phyloP scores from a whole-genome alignment of 1,140 invertebrate genomes.

The Ooceraea biroi region DNA sequence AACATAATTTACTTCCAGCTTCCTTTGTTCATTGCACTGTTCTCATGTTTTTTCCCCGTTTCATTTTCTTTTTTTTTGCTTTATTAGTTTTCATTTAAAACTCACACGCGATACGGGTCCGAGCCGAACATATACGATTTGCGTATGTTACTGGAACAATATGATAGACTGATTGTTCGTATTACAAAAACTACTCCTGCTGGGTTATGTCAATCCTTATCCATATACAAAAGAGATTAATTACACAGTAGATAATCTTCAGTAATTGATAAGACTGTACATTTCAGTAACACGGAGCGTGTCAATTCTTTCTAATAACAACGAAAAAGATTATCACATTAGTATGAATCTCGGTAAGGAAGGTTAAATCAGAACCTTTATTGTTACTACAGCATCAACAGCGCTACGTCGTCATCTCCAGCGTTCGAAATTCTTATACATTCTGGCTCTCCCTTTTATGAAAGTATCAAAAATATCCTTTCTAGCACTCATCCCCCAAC shows the following conservation, averaged over 20 bases:
- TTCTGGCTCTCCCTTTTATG: conserved; percentile 84
- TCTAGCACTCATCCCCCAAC: conserved; percentile 84
- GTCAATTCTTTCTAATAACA: conserved; percentile 68
- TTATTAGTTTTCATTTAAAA: conserved; percentile 33
- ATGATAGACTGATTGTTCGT: conserved; percentile 68
- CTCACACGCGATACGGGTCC: conserved; percentile 59
- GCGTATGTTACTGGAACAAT: conserved; percentile 70
- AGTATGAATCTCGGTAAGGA: conserved; percentile 75
- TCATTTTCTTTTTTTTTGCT: conserved; percentile 9
- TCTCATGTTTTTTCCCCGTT: neutral
- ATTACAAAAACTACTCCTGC: conserved; percentile 73
- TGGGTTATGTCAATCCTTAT: conserved; percentile 72
- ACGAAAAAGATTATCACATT: conserved; percentile 74
- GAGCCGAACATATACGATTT: conserved; percentile 65
- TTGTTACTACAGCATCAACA: conserved; percentile 82
- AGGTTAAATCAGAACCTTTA: conserved; percentile 83
- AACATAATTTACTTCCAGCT: conserved; percentile 50
- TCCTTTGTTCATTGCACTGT: neutral
- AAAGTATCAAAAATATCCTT: conserved; percentile 88
- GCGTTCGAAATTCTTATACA: conserved; percentile 78
- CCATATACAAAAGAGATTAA: conserved; percentile 74
- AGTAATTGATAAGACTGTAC: conserved; percentile 70
- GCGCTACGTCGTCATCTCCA: conserved; percentile 78
- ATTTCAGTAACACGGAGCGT: conserved; percentile 60
- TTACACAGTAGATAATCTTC: conserved; percentile 68